Conservation (phyloP, 2,113 vertebrate species). For the Menidia beryllina region DNA sequence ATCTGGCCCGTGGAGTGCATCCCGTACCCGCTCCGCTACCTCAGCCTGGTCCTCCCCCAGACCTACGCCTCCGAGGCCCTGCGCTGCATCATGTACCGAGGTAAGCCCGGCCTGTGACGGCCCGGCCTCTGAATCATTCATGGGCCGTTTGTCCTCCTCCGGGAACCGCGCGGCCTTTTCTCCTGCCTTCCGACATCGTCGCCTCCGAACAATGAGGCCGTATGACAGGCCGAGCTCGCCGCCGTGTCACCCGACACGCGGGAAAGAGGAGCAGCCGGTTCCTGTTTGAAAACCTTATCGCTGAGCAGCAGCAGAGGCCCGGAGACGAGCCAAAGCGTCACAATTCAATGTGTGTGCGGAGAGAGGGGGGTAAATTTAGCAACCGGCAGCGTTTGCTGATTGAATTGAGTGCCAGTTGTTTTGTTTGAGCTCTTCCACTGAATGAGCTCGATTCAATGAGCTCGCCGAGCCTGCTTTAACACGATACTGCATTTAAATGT, state of each 20-base stretch:
- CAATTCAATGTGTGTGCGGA: constrained; percentile 7
- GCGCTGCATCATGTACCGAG: constrained; percentile 85
- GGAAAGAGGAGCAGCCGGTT: constrained; percentile 50
- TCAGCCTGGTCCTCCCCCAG: constrained; percentile 83
- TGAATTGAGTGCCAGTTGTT: neutral
- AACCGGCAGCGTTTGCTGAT: neutral
- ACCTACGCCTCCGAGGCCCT: constrained; percentile 84
- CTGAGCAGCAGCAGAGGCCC: neutral
- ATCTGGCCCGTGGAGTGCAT: constrained; percentile 87
- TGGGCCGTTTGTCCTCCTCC: constrained; percentile 35
- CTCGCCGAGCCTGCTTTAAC: too few species aligned
- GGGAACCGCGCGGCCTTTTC: constrained; percentile 30
- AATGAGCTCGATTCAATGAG: too few species aligned
- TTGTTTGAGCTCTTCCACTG: neutral
- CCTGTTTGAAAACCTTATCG: constrained; percentile 33
- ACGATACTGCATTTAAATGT: neutral
- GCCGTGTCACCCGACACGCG: constrained; percentile 46
- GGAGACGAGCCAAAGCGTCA: neutral
- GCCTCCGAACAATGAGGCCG: constrained; percentile 29
- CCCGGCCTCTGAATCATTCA: constrained; percentile 55
- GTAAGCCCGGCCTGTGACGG: too few species aligned
- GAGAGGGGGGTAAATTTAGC: neutral
- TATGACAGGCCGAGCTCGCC: constrained; percentile 3
- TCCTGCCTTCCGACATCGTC: constrained; percentile 17
- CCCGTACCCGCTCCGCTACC: constrained; percentile 82